Percentiles rank a stretch among this genome's conserved stretches.
Conservation (phyloP, 2,888 invertebrate species). For the Doris montereyensis region DNA sequence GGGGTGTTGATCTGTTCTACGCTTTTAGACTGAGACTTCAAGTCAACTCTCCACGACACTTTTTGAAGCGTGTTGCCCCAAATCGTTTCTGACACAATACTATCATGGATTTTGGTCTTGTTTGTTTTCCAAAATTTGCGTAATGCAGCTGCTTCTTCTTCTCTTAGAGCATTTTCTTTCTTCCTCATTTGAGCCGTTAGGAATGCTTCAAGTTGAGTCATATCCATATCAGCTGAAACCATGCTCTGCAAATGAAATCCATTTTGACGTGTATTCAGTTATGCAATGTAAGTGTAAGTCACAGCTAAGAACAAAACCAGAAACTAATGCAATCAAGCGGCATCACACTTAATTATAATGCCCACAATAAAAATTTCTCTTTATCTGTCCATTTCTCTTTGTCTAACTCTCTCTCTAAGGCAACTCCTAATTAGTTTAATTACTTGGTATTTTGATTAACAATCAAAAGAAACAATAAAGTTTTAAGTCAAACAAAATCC, state of each 20-base stretch:
- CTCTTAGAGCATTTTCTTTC: conserved; percentile 65
- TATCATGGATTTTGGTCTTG: conserved; percentile 67
- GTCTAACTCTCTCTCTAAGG: too few relatives aligned
- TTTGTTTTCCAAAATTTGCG: conserved; percentile 70
- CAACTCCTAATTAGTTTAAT: too few relatives aligned
- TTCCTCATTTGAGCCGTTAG: conserved; percentile 67
- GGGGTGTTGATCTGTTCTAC: conserved; percentile 82
- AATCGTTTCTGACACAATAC: conserved; percentile 60
- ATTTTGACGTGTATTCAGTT: too few relatives aligned
- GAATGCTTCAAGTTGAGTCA: conserved; percentile 69
- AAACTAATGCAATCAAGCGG: too few relatives aligned
- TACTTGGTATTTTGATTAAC: too few relatives aligned
- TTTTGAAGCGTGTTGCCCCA: conserved; percentile 67
- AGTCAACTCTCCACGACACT: conserved; percentile 69
- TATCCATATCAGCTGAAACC: conserved; percentile 70
- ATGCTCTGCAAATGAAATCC: conserved; percentile 69
- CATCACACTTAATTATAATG: too few relatives aligned
- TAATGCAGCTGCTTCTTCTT: conserved; percentile 65
- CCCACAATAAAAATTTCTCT: too few relatives aligned
- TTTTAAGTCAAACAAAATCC: too few relatives aligned
- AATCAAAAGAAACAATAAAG: too few relatives aligned
- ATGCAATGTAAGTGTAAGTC: too few relatives aligned
- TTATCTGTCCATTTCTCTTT: too few relatives aligned
- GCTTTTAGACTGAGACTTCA: conserved; percentile 83
- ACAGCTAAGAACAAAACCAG: too few relatives aligned